These are phyloP conservation scores for Ptychoptera contaminata DNA, from an alignment of 2,888 invertebrate genomes.

Conservation along the genomic window DNA sequence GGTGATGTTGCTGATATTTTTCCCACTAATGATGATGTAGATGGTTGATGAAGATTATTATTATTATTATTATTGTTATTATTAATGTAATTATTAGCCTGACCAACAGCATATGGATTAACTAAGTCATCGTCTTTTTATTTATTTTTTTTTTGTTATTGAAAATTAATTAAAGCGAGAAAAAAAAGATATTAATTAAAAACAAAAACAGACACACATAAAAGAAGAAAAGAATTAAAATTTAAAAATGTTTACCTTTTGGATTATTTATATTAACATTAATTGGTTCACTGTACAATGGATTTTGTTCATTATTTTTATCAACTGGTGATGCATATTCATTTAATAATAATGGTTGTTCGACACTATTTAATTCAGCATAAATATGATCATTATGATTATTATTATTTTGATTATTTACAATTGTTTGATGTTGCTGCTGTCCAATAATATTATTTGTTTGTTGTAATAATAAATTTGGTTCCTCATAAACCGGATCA, in stretches of 20 bases:
- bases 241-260: slow-evolving; percentile 17
- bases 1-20: slow-evolving; percentile 3
- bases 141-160: no score
- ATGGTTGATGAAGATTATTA: slow-evolving; percentile 7
- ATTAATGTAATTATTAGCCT: no score
- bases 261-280: slow-evolving; percentile 11
- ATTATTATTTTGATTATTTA: slow-evolving; percentile 2
- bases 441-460: not conserved
- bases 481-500: slow-evolving; percentile 21
- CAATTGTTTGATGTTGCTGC: slow-evolving; percentile 3
- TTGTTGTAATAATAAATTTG: slow-evolving; percentile 10
- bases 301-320: slow-evolving; percentile 14
- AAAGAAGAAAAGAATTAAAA: not conserved
- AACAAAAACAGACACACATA: not conserved
- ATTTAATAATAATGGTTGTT: slow-evolving; percentile 20
- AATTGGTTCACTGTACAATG: slow-evolving; percentile 24
- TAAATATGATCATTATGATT: slow-evolving; percentile 18
- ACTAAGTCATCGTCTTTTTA: no score
- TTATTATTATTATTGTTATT: not conserved
- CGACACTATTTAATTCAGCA: slow-evolving; percentile 20
- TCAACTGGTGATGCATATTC: slow-evolving; percentile 24
- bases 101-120: no score
- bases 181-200: not conserved
- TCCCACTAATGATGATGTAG: not conserved
- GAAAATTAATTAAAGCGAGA: no score